Evolutionary conservation across 1,140 invertebrate species (phyloP), one percentile per base, ranked within the genome.

Genomic region (Eumeta japonica): DNA sequence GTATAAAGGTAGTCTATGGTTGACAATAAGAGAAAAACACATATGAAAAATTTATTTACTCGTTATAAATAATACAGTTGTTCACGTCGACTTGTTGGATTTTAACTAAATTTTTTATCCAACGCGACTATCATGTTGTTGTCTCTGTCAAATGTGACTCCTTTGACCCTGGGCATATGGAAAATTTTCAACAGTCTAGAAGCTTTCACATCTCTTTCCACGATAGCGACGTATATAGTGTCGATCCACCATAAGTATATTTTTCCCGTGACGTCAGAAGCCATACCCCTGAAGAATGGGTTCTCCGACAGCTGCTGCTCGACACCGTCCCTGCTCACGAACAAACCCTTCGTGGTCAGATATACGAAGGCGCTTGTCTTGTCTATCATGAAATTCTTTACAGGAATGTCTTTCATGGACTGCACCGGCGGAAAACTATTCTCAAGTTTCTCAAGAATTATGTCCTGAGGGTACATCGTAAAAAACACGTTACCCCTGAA

Each of bases 171-270:
- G 1, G 55, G 48, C 13, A 71, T 37, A 16, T 58, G 39, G 5
- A 55, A 55, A 0, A 67, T 43, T 41, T 48, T 65, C 0, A 43
- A 47, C 12, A 73, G 14, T 10, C 9, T 48, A 10, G 66, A 62
- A 16, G 61, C 35, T 1, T 35, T 9, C 10, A 68, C 35, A 15
- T 53, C 53, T 10, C 45, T 50, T 11, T 46, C 50, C 14, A 68
- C 41, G 36, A 49, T 28, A 2, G 71, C 51, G 51, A 54, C 65
- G 27, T 68, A 73, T 13, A 73, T 53, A 11, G 52, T 58, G 38
- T 73, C 68, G n/a, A 73, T 20, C 66, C 62, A 71, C 66, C 64
- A 71, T 9, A 54, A 52, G 20, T 67, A 68, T 0, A 71, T 44
- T 1, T 35, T 39, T 9, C 56, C 60, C 10, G 65, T 50, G 19